These are phyloP conservation scores for Macrobrachium rosenbergii DNA, from an alignment of 1,140 invertebrate genomes.

Conservation along the genomic window DNA sequence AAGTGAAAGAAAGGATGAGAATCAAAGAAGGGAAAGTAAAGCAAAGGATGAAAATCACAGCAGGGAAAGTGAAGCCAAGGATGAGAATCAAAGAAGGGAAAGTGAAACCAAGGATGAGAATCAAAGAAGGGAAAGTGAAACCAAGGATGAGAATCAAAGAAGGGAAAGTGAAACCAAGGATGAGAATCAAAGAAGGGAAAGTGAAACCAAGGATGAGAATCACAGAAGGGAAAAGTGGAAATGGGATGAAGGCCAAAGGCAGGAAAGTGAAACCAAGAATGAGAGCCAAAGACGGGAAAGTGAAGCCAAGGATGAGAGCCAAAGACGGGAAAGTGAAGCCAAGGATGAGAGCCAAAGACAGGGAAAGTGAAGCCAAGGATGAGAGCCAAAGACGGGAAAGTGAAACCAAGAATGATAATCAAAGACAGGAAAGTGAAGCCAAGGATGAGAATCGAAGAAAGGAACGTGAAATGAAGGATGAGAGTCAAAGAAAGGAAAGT, in stretches of 20 bases:
- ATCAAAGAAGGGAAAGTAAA: not conserved
- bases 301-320: not conserved
- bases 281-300: not conserved
- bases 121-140: too few relatives aligned
- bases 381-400: not conserved
- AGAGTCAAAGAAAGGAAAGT: not conserved
- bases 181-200: not conserved
- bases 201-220: not conserved
- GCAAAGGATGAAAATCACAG: not conserved
- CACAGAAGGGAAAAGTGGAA: not conserved
- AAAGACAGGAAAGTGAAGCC: not conserved
- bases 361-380: not conserved
- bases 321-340: not conserved
- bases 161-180: too few relatives aligned
- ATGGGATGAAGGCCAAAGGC: not conserved
- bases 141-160: too few relatives aligned
- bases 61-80: not conserved
- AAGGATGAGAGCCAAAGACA: constrained; percentile 3
- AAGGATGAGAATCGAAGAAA: not conserved
- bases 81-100: too few relatives aligned
- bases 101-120: too few relatives aligned
- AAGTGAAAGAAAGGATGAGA: not conserved
- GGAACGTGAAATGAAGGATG: not conserved
- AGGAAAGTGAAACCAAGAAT: not conserved
- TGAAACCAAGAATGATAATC: too few relatives aligned